phyloP scores from a whole-genome alignment of 2,888 invertebrate species.

The Venusia cambrica region DNA sequence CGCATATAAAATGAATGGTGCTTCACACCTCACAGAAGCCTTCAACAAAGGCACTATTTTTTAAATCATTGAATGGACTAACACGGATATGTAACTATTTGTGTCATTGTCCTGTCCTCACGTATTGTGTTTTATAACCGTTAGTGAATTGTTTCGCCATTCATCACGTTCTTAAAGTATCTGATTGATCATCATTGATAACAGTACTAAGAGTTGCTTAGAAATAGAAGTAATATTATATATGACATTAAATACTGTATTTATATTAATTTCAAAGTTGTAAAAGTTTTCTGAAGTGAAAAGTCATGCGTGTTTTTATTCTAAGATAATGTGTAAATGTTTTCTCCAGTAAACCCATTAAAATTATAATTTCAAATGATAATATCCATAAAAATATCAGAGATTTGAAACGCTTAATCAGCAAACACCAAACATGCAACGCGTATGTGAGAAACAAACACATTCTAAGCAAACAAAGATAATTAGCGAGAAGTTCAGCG shows the following conservation, averaged over 20 bases:
- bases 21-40: slow-evolving; percentile 14
- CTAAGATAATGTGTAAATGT: no score
- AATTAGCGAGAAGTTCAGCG: slow-evolving; percentile 18
- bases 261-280: no score
- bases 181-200: no score
- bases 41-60: slow-evolving; percentile 9
- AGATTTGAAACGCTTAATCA: slow-evolving; percentile 8
- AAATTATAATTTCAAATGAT: no score
- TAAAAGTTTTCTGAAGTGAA: no score
- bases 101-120: slow-evolving; percentile 36
- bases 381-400: slow-evolving; percentile 15
- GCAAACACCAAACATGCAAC: slow-evolving; percentile 8
- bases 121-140: slow-evolving; percentile 36
- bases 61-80: slow-evolving; percentile 14
- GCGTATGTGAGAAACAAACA: slow-evolving; percentile 20
- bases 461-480: slow-evolving; percentile 15
- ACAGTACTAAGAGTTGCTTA: no score
- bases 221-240: no score
- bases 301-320: no score
- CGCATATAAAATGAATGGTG: slow-evolving; percentile 1
- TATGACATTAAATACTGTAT: no score
- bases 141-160: slow-evolving; percentile 28
- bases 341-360: no score
- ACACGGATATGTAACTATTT: slow-evolving; percentile 28
- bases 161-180: slow-evolving; percentile 14